Base-by-base conservation (phyloP, 2,888 invertebrate genomes). In the Embidobia sp. region DNA sequence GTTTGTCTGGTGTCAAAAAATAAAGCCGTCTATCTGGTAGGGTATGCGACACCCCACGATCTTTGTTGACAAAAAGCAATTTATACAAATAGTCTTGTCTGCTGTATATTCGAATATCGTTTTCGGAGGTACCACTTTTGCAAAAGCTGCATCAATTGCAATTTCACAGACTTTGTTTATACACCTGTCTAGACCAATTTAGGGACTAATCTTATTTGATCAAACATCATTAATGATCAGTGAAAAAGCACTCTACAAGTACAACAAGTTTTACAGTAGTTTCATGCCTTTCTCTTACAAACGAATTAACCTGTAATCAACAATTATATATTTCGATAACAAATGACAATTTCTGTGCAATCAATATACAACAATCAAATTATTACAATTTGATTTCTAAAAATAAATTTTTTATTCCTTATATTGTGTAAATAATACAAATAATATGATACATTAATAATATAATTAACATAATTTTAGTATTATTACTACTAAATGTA, bases 1-100 rank as follows among this genome's bases (percentile, higher is more conserved):
- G 69, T 63, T 63, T 69, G 76, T 76, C 76, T 70, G 76, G 64
- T 76, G 76, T 70, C 70, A 76, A 76, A 76, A 76, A 76, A 76
- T 76, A 70, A 76, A 76, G 76, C 70, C 70, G 57, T 76, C 76
- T 59, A 64, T 70, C 76, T 64, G 69, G 57, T 76, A 63, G 69
- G 59, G 75, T 69, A 48, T 37, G 33, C 67, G 57, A 70, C 64
- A 76, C 70, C 64, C 64, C 64, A 64, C 57, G 57, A 64, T 42
- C 55, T 55, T 73, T 67, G 66, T 69, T 75, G 67, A 74, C 74
- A 53, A 74, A 66, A 72, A 72, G 72, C 63, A 72, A 72, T 72
- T 63, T 72, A 72, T 72, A 63, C 63, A 72, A 72, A 63, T 72
- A 72, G 64, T 64, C 55, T 72, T 72, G 72, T 72, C 63, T 72